A percentile compares a stretch with the other conserved stretches of the same genome.
Conservation (phyloP, 2,888 invertebrate genomes). For the Eupeodes luniger region DNA sequence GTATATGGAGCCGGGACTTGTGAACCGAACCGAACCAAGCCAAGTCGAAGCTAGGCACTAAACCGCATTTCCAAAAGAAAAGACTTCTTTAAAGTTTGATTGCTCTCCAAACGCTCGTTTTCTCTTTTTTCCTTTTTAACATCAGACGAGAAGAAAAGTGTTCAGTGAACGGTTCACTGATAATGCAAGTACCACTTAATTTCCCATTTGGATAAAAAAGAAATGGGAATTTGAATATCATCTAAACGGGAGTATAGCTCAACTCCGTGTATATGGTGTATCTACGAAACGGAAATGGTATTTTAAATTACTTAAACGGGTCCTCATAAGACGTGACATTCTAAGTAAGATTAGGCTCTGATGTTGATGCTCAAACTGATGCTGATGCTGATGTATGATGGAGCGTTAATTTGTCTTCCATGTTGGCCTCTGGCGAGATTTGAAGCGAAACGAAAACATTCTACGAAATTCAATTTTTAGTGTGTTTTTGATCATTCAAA, state of each 20-base stretch:
- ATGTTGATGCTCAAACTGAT: slow-evolving; percentile 19
- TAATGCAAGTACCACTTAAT: slow-evolving; percentile 76
- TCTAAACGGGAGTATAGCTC: slow-evolving; percentile 63
- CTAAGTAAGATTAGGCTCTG: slow-evolving; percentile 16
- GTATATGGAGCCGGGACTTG: not conserved
- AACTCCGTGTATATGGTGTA: not conserved
- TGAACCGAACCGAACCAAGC: no score
- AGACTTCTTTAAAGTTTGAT: slow-evolving; percentile 49
- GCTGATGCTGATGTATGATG: slow-evolving; percentile 32
- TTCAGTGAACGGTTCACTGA: slow-evolving; percentile 70
- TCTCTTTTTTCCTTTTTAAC: slow-evolving; percentile 7
- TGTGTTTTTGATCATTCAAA: slow-evolving; percentile 1
- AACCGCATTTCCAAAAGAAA: slow-evolving; percentile 64
- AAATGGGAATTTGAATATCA: slow-evolving; percentile 69
- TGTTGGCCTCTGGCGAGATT: slow-evolving; percentile 4
- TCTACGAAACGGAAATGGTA: slow-evolving; percentile 50
- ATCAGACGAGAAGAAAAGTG: not conserved
- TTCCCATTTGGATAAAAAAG: slow-evolving; percentile 75
- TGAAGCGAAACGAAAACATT: slow-evolving; percentile 72
- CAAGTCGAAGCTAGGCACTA: slow-evolving; percentile 6
- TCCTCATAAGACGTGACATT: slow-evolving; percentile 69
- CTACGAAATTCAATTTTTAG: slow-evolving; percentile 4
- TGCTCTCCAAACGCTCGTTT: slow-evolving; percentile 49
- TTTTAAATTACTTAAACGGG: slow-evolving; percentile 73
- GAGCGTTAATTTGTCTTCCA: slow-evolving; percentile 50